Percentiles rank a stretch among this genome's conserved stretches.
Conservation (phyloP, 2,113 vertebrate genomes). For the Amazona vittata region DNA sequence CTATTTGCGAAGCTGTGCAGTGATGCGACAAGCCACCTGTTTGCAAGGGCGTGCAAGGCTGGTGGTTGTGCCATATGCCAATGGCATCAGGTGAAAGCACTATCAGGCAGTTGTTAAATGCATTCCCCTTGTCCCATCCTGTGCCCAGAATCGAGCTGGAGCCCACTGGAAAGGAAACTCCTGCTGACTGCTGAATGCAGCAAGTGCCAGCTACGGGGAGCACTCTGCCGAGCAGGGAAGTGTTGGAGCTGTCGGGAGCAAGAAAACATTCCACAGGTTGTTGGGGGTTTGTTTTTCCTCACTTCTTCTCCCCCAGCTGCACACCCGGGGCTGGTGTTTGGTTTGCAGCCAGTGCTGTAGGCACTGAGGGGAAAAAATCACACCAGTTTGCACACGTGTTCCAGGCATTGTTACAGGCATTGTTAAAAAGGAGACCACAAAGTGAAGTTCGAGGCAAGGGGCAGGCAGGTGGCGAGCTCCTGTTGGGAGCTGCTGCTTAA, state of each 20-base stretch:
- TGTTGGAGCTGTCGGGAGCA: conserved; percentile 20
- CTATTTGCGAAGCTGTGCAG: accelerated
- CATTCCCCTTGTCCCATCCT: background rate
- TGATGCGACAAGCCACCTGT: background rate
- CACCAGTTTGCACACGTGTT: conserved; percentile 33
- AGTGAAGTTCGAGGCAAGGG: background rate
- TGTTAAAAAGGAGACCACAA: conserved; percentile 29
- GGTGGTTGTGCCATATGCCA: background rate
- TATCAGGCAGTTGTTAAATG: background rate
- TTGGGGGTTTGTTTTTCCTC: background rate
- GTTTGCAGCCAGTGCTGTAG: conserved; percentile 15
- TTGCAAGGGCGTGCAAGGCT: accelerated
- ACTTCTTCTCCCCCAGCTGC: conserved; percentile 49
- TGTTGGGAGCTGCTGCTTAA: conserved; percentile 8
- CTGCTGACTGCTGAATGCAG: background rate
- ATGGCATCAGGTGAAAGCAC: background rate
- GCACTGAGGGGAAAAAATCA: background rate
- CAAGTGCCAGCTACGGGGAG: background rate
- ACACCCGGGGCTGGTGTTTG: background rate
- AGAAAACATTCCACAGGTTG: conserved; percentile 64
- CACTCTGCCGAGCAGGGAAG: background rate
- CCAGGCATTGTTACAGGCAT: conserved; percentile 38
- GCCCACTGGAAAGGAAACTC: background rate
- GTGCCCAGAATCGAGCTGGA: background rate
- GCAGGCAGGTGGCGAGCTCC: conserved; percentile 68